phyloP scores from a whole-genome alignment of 2,888 invertebrate genomes.

The Rhingia campestris region DNA sequence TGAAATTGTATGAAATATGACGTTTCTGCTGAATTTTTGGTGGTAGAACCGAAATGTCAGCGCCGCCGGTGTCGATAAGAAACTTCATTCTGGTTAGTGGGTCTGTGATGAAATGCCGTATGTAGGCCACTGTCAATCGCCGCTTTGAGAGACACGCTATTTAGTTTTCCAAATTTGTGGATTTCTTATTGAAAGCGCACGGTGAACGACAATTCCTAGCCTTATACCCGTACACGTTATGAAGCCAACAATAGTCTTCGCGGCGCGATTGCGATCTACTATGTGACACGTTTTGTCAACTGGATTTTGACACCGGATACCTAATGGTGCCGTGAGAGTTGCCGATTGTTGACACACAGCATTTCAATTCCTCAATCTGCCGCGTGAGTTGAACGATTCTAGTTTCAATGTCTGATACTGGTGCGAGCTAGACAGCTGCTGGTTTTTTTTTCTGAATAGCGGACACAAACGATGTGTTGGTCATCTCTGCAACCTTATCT shows the following conservation, averaged over 20 bases:
- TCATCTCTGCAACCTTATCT: too few relatives aligned
- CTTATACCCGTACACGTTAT: constrained; percentile 39
- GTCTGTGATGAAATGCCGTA: constrained; percentile 26
- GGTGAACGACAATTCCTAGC: constrained; percentile 54
- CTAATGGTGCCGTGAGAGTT: neutral
- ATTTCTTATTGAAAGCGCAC: constrained; percentile 11
- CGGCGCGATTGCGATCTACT: neutral
- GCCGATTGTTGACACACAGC: neutral
- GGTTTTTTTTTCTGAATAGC: neutral
- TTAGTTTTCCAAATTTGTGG: constrained; percentile 26
- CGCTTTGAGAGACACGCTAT: constrained; percentile 22
- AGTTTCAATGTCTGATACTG: neutral
- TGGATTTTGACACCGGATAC: neutral
- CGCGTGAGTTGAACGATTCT: constrained; percentile 3
- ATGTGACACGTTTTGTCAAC: neutral
- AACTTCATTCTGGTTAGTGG: constrained; percentile 4
- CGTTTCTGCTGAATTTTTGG: constrained; percentile 17
- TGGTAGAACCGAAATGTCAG: constrained; percentile 20
- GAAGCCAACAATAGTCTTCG: constrained; percentile 24
- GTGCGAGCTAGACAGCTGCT: too few relatives aligned
- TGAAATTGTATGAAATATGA: neutral
- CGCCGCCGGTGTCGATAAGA: constrained; percentile 22
- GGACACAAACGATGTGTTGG: neutral
- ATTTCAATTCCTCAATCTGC: constrained; percentile 3
- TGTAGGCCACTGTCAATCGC: constrained; percentile 23